Evolutionary conservation across 1,140 invertebrate genomes (phyloP).

Genomic region (Lordiphosa clarofinis): DNA sequence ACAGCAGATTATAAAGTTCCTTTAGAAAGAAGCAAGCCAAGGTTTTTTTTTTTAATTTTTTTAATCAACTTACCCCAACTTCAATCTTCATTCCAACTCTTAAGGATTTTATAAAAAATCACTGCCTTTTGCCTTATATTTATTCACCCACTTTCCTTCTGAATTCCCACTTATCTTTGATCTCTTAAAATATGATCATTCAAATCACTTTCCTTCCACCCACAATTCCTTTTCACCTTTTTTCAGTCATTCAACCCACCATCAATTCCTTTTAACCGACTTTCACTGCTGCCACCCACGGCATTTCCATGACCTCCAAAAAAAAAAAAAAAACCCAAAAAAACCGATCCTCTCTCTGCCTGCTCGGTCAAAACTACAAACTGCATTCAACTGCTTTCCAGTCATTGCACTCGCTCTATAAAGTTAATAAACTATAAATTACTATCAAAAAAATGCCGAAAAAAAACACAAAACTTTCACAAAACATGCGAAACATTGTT

Average conservation of each 20-base stretch:
- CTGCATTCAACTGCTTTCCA: constrained; percentile 47
- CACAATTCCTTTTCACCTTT: constrained; percentile 9
- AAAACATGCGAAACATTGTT: constrained; percentile 35
- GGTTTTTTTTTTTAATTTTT: too few species aligned
- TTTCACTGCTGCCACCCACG: constrained; percentile 73
- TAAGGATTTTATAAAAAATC: too few species aligned
- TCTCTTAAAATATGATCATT: background rate
- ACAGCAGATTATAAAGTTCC: too few species aligned
- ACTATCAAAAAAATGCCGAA: constrained; percentile 61
- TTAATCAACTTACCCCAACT: too few species aligned
- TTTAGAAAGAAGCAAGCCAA: too few species aligned
- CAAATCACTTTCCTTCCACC: background rate
- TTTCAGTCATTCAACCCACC: constrained; percentile 35
- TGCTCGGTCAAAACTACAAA: background rate
- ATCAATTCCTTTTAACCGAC: constrained; percentile 43
- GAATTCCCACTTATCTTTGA: background rate
- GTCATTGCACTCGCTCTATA: constrained; percentile 69
- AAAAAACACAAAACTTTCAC: constrained; percentile 57
- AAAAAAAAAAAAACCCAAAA: constrained; percentile 6
- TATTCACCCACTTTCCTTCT: too few species aligned
- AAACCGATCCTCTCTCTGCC: background rate
- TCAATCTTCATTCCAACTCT: too few species aligned
- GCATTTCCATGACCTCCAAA: constrained; percentile 70
- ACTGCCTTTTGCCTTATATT: too few species aligned
- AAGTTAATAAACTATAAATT: constrained; percentile 78